phyloP scores from a whole-genome alignment of 2,113 vertebrate genomes.

The Falcunculus frontatus region DNA sequence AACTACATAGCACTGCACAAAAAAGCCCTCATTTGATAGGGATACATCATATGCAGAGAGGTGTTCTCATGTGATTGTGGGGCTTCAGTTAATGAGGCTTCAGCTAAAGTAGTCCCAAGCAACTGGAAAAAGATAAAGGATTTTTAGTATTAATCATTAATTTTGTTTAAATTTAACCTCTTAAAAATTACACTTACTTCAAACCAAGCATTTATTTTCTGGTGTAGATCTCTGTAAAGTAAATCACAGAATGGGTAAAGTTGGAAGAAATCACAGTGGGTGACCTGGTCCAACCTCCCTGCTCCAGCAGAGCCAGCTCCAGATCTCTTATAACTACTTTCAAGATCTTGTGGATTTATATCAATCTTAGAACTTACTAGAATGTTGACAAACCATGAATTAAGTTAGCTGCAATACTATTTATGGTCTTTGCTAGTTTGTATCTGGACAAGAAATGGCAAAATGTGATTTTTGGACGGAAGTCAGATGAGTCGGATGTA shows the following conservation, averaged over 20 bases:
- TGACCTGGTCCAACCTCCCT: neutral
- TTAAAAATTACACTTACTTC: neutral
- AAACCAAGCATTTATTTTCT: neutral
- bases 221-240: neutral
- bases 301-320: neutral
- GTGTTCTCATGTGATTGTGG: neutral
- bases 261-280: neutral
- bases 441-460: neutral
- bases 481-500: neutral
- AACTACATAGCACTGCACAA: neutral
- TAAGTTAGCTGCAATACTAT: neutral
- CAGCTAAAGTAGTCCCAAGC: neutral
- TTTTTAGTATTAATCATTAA: neutral
- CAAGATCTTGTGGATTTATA: conserved; percentile 12
- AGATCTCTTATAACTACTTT: conserved; percentile 1
- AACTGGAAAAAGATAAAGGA: neutral
- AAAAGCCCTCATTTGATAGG: neutral
- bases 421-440: conserved; percentile 35
- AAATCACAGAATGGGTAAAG: neutral
- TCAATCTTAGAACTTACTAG: neutral
- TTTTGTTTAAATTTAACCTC: neutral
- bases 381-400: conserved; percentile 30
- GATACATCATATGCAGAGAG: neutral
- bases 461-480: neutral
- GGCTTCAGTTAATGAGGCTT: neutral